A percentile compares a stretch with the other conserved stretches of the same genome.
phyloP scores from a whole-genome alignment of 1,140 invertebrate species.

The Drosophila serrata region DNA sequence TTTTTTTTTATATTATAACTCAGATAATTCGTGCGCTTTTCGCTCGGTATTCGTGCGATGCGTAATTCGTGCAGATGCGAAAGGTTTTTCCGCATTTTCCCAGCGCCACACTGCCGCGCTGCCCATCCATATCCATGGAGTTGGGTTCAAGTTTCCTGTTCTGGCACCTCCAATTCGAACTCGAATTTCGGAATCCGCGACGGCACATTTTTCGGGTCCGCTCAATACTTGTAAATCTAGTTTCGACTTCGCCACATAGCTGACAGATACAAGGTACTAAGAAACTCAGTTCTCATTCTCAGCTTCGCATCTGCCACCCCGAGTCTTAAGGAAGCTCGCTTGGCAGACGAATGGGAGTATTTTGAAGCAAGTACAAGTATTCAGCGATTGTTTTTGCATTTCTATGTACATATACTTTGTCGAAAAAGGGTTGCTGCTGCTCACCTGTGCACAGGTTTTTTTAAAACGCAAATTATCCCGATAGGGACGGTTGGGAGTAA shows the following conservation, averaged over 20 bases:
- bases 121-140: constrained; percentile 10
- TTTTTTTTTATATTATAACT: constrained; percentile 10
- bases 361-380: constrained; percentile 21
- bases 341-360: constrained; percentile 14
- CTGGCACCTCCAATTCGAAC: constrained; percentile 35
- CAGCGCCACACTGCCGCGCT: constrained; percentile 12
- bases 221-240: constrained; percentile 79
- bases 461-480: constrained; percentile 16
- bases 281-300: constrained; percentile 2
- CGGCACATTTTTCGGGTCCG: constrained; percentile 1
- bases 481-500: not conserved
- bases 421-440: constrained; percentile 32
- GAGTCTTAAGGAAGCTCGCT: constrained; percentile 32
- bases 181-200: constrained; percentile 13
- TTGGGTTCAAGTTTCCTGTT: constrained; percentile 73
- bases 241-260: constrained; percentile 44
- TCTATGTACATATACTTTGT: not conserved
- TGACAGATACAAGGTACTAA: constrained; percentile 14
- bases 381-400: constrained; percentile 10
- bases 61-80: constrained; percentile 27
- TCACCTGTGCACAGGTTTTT: constrained; percentile 29
- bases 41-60: constrained; percentile 11
- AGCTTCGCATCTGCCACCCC: constrained; percentile 25
- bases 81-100: constrained; percentile 68
- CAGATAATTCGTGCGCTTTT: constrained; percentile 54